A percentile compares a stretch with the other conserved stretches of the same genome.
Evolutionary conservation across 2,113 vertebrate species (phyloP).

Genomic region (Poicephalus gulielmi): DNA sequence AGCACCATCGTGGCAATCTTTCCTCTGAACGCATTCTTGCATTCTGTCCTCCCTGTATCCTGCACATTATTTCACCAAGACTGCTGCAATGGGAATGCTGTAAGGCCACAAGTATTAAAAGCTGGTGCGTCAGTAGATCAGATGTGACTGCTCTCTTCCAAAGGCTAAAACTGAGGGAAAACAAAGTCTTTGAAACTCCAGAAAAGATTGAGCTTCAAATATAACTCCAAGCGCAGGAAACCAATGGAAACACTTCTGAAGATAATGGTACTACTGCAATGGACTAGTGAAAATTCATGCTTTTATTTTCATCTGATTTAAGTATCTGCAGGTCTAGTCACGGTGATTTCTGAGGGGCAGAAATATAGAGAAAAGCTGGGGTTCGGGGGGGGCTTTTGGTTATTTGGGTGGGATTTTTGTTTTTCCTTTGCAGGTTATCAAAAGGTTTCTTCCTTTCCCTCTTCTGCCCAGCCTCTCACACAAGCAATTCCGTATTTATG

Average conservation of each 20-base stretch:
- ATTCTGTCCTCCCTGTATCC: neutral
- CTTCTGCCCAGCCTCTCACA: neutral
- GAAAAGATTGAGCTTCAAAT: neutral
- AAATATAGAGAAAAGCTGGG: rapidly evolving
- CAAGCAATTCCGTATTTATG: rapidly evolving
- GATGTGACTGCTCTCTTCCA: neutral
- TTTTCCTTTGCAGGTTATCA: neutral
- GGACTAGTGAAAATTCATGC: neutral
- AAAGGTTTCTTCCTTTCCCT: neutral
- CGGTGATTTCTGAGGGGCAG: neutral
- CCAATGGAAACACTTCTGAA: neutral
- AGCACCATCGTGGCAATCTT: rapidly evolving
- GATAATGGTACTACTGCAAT: rapidly evolving
- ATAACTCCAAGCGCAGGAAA: neutral
- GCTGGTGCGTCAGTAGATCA: neutral
- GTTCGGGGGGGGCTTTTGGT: rapidly evolving
- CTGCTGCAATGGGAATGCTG: neutral
- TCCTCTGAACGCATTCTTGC: neutral
- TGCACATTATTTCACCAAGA: rapidly evolving
- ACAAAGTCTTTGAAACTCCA: neutral
- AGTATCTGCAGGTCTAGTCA: neutral
- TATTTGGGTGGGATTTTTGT: neutral
- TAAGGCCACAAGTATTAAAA: neutral
- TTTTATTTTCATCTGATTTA: neutral
- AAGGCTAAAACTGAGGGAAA: neutral